Percentiles rank a stretch among this genome's conserved stretches.
These are phyloP conservation scores for Lepeophtheirus nordmannii DNA, from an alignment of 2,888 invertebrate genomes.

Conservation along the genomic window DNA sequence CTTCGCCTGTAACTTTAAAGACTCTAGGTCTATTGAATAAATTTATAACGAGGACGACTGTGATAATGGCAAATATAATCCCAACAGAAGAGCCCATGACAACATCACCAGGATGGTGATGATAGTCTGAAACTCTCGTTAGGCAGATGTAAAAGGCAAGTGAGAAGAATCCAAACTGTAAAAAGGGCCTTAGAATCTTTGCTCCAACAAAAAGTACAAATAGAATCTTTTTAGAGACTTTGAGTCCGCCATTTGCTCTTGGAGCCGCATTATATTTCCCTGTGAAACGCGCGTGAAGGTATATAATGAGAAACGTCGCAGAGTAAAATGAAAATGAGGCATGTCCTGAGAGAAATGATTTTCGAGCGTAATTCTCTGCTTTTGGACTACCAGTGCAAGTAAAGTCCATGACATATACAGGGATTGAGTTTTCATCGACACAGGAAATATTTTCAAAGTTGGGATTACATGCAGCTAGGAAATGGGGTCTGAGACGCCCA, in stretches of 20 bases:
- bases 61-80: conserved; percentile 19
- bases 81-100: conserved; percentile 17
- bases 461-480: conserved; percentile 71
- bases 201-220: conserved; percentile 7
- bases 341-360: conserved; percentile 23
- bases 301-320: conserved; percentile 22
- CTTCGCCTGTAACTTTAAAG: background rate
- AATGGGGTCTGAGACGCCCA: conserved; percentile 83
- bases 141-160: conserved; percentile 18
- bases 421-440: conserved; percentile 1
- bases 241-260: background rate
- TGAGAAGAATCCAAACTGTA: conserved; percentile 21
- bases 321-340: conserved; percentile 25
- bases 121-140: conserved; percentile 16
- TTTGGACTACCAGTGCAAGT: background rate
- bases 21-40: conserved; percentile 21
- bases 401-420: conserved; percentile 4
- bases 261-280: background rate
- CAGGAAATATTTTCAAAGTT: conserved; percentile 16
- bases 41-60: conserved; percentile 12
- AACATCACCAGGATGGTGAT: conserved; percentile 22
- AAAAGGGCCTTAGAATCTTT: conserved; percentile 22
- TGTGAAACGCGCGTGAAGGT: conserved; percentile 18
- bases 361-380: conserved; percentile 10
- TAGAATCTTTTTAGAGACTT: background rate